A percentile compares a stretch with the other conserved stretches of the same genome.
Evolutionary conservation across 2,888 invertebrate genomes (phyloP).

Genomic region (Pheosia tremula): DNA sequence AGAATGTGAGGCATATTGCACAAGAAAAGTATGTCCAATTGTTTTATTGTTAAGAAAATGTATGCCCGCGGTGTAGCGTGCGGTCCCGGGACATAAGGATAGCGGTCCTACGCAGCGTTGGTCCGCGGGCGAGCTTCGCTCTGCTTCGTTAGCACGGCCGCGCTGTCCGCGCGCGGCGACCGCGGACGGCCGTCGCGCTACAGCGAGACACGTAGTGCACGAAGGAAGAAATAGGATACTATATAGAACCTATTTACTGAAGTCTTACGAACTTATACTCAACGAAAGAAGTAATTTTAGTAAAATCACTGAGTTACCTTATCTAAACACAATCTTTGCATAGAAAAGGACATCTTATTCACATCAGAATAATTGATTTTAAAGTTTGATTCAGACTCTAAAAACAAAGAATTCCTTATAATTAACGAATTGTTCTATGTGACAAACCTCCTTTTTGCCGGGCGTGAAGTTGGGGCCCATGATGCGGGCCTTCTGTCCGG

Average conservation of each 20-base stretch:
- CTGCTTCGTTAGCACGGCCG: slow-evolving; percentile 86
- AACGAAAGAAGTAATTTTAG: no score
- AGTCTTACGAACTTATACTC: no score
- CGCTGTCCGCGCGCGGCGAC: slow-evolving; percentile 45
- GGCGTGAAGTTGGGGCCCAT: slow-evolving; percentile 99
- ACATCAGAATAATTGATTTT: background rate
- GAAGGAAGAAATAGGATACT: slow-evolving; percentile 19
- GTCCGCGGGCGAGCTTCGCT: slow-evolving; percentile 68
- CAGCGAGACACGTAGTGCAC: slow-evolving; percentile 51
- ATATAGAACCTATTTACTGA: no score
- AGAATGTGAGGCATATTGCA: background rate
- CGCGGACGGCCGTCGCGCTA: slow-evolving; percentile 42
- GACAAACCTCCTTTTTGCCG: slow-evolving; percentile 95
- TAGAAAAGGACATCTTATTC: background rate
- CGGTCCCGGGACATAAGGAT: slow-evolving; percentile 90
- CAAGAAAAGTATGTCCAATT: background rate
- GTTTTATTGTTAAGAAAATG: slow-evolving; percentile 46
- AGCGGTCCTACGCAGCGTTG: slow-evolving; percentile 92
- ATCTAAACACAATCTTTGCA: no score
- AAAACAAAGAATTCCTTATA: background rate
- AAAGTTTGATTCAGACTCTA: background rate
- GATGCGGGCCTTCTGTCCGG: slow-evolving; percentile 97
- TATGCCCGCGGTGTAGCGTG: slow-evolving; percentile 84
- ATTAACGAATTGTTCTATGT: background rate
- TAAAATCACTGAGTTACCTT: no score